These are phyloP conservation scores for Peromyscus maniculatus DNA, from an alignment of 2,113 vertebrate genomes.

Conservation along the genomic window DNA sequence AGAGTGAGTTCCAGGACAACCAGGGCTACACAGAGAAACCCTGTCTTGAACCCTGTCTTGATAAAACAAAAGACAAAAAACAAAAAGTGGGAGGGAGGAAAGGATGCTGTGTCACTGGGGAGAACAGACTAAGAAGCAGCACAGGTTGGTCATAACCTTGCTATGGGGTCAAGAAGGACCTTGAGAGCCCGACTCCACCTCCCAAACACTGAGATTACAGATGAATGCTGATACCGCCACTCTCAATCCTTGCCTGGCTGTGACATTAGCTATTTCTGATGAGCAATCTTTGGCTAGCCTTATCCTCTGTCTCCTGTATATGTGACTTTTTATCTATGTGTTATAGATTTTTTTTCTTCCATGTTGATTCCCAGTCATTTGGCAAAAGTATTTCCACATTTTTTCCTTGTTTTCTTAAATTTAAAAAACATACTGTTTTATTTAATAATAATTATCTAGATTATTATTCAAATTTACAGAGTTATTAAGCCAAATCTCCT, in stretches of 20 bases:
- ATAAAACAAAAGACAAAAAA: neutral
- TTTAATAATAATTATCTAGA: neutral
- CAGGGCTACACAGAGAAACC: neutral
- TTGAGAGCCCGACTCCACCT: neutral
- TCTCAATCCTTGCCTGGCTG: neutral
- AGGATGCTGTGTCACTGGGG: neutral
- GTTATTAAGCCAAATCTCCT: constrained; percentile 6
- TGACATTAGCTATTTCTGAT: neutral
- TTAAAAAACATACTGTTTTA: neutral
- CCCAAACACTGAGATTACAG: neutral
- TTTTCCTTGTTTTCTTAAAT: constrained; percentile 13
- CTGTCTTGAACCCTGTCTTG: neutral
- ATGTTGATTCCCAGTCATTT: neutral
- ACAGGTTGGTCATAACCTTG: neutral
- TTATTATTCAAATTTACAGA: neutral
- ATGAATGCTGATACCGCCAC: too few relatives aligned
- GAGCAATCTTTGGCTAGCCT: neutral
- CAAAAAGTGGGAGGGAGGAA: too few relatives aligned
- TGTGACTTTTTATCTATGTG: neutral
- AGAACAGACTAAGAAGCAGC: neutral
- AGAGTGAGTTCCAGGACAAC: neutral
- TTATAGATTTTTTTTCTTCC: neutral
- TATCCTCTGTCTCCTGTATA: neutral
- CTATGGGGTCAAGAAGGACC: too few relatives aligned
- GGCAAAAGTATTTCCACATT: neutral